These are phyloP conservation scores for Sphaerophoria taeniata DNA, from an alignment of 2,888 invertebrate species.

Conservation along the genomic window DNA sequence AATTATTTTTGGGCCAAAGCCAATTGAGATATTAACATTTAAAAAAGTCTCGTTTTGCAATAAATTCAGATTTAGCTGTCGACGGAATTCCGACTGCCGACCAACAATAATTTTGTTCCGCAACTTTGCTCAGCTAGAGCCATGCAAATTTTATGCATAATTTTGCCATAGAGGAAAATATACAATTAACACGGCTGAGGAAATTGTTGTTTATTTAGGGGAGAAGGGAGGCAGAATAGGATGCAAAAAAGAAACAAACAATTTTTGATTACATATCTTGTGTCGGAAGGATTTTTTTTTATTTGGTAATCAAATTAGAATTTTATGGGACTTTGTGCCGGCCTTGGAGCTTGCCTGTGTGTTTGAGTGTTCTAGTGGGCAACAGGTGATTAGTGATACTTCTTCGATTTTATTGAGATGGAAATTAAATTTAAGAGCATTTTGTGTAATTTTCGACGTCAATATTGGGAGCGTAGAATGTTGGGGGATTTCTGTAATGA, in stretches of 20 bases:
- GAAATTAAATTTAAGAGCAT: slow-evolving; percentile 9
- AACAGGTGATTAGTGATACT: slow-evolving; percentile 46
- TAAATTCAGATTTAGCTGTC: slow-evolving; percentile 19
- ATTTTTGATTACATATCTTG: neutral
- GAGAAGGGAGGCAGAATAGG: neutral
- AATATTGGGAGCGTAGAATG: neutral
- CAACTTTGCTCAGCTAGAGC: neutral
- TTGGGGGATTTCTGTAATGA: neutral
- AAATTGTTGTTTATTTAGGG: slow-evolving; percentile 49
- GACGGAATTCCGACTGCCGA: slow-evolving; percentile 15
- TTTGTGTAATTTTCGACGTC: neutral
- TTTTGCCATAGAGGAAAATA: slow-evolving; percentile 26
- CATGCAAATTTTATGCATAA: neutral
- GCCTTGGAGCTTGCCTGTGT: neutral
- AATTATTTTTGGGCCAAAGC: slow-evolving; percentile 62
- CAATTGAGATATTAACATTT: slow-evolving; percentile 65
- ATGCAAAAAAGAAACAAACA: slow-evolving; percentile 30
- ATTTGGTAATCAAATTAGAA: slow-evolving; percentile 39
- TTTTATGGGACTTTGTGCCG: slow-evolving; percentile 19
- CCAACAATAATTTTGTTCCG: neutral
- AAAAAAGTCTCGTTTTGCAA: slow-evolving; percentile 56
- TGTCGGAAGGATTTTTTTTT: slow-evolving; percentile 52
- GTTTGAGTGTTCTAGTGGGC: slow-evolving; percentile 22
- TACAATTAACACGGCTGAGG: slow-evolving; percentile 21
- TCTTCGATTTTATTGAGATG: neutral